Conservation (phyloP, 2,888 invertebrate genomes). For the Cosmopolites sordidus region DNA sequence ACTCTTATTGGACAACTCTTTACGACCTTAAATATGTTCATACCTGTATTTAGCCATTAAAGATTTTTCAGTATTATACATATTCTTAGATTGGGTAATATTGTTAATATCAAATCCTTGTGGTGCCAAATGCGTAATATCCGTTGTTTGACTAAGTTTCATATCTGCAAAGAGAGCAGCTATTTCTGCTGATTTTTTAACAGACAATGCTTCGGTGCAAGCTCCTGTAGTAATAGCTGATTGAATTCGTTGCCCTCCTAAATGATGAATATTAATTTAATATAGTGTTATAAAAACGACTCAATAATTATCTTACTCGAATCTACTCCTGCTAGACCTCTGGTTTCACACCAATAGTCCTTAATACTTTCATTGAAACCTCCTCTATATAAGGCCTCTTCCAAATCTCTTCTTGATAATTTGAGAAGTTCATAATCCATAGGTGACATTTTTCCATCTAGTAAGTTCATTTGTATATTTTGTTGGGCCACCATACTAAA, state of each 20-base stretch:
- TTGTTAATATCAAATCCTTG: slow-evolving; percentile 33
- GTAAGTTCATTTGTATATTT: slow-evolving; percentile 16
- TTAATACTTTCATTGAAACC: slow-evolving; percentile 35
- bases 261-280: no score
- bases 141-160: slow-evolving; percentile 66
- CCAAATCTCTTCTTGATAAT: slow-evolving; percentile 45
- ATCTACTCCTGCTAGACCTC: slow-evolving; percentile 25
- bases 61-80: slow-evolving; percentile 32
- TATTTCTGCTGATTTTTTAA: slow-evolving; percentile 85
- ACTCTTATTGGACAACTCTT: no score
- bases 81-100: slow-evolving; percentile 32
- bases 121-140: slow-evolving; percentile 54
- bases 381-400: slow-evolving; percentile 42
- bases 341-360: slow-evolving; percentile 25
- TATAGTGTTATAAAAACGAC: no score
- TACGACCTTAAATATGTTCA: no score
- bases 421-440: slow-evolving; percentile 71
- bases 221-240: slow-evolving; percentile 35
- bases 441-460: slow-evolving; percentile 27
- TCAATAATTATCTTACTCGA: slow-evolving; percentile 30
- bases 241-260: slow-evolving; percentile 19
- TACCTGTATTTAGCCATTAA: slow-evolving; percentile 30
- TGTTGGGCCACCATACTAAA: slow-evolving; percentile 17
- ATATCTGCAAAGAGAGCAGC: slow-evolving; percentile 80
- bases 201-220: slow-evolving; percentile 65